Evolutionary conservation across 2,797 vertebrate genomes (phyloP), one percentile per base, ranked within the genome.

Genomic region (Hippocampus kuda): DNA sequence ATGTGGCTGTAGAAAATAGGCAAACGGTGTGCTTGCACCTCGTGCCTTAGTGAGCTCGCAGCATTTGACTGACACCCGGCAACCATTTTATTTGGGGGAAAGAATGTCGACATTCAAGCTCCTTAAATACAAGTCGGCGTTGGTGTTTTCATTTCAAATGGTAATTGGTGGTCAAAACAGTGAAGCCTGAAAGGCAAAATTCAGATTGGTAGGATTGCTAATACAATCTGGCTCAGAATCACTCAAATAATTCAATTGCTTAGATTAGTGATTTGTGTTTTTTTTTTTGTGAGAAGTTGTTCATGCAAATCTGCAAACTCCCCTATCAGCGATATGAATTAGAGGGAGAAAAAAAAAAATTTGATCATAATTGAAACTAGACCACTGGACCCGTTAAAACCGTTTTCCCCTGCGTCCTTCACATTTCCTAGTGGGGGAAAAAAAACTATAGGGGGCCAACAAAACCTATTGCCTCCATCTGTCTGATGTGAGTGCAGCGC

Each of bases 401-500:
- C 11, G 1, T 69, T 68, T 68, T 27, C 27, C 38, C 70, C 67
- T 68, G 64, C 57, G 34, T 72, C 54, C 49, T 68, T 41, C 49
- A 66, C 30, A 11, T 71, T 79, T 77, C 59, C 54, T 48, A 59
- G 46, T 46, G 44, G 57, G 42, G 20, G 54, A 7, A 26, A 59
- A 69, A 51, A 68, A 61, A 57, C 20, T 8, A n/a, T 57, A 66
- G 54, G 70, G 64, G 65, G 77, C 78, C 74, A 81, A 77, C 75
- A 75, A 77, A 24, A 67, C 66, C 66, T 24, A 71, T 66, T 41
- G 62, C 62, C 66, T 78, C 77, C 71, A 65, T 76, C 71, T 80
- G 70, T 65, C 53, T 68, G 53, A 75, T 70, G 26, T 20, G 20
- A 9, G 53, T 16, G 5, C 5, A 70, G 67, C 26, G 41, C 66